Evolutionary conservation across 2,888 invertebrate species (phyloP), one percentile per base, ranked within the genome.

Genomic region (Seira sanloemensis): DNA sequence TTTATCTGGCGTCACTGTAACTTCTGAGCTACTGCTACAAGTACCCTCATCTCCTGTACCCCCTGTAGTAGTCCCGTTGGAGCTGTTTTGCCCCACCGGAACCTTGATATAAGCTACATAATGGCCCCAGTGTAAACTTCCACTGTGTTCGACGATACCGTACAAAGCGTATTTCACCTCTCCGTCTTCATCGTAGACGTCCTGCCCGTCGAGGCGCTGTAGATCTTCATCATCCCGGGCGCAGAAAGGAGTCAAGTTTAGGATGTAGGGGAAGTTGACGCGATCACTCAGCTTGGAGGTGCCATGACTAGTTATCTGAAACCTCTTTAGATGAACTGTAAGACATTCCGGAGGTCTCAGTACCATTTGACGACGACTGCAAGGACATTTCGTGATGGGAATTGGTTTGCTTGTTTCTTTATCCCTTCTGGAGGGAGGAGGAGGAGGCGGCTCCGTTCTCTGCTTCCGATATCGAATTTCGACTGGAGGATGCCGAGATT

Each of bases 61-160:
- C 1, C 66, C 67, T n/a, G 12, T 37, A 7, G 66, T 27, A 26
- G 21, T 16, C 24, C 62, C 69, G 26, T 37, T 79, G 21, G 72
- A 18, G n/a, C 4, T 58, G 58, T 4, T 65, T 24, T 26, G 75
- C 16, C 71, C 78, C n/a, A n/a, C n/a, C 12, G 78, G 78, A 58
- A 96, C 96, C 92, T 98, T 98, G 0, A 99, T 97, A 90, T 97
- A 99, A 4, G 98, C 97, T 0, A 97, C 96, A 91, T 99, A 99
- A 91, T 96, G 96, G 25, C 96, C 96, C 46, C 97, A 96, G 90
- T 95, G 95, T 91, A 98, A 94, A 1, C 95, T 94, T 0, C 99
- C 99, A 76, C 96, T 95, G 91, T 99, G 99, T 90, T 97, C 97
- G 1, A 99, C 98, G 0, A 99, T 95, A 0, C 98, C 99, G 90